These are phyloP conservation scores for Onychomys torridus DNA, from an alignment of 2,797 vertebrate species.

Conservation along the genomic window DNA sequence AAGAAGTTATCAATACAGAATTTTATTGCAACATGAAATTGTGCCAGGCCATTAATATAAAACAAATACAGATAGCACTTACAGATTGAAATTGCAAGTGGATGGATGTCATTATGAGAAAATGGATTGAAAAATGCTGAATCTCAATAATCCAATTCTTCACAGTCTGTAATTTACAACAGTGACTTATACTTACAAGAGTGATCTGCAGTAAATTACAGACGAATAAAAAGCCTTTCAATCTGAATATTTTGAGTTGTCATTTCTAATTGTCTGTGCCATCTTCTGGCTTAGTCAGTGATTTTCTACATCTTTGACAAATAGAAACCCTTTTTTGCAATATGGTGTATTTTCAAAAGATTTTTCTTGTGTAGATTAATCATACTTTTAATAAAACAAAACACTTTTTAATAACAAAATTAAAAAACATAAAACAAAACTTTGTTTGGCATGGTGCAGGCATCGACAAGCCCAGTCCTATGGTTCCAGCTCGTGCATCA, in stretches of 20 bases:
- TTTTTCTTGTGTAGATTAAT: neutral
- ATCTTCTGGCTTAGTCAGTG: neutral
- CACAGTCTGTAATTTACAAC: constrained; percentile 57
- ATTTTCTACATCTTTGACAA: neutral
- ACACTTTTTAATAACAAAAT: neutral
- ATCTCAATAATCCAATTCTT: constrained; percentile 66
- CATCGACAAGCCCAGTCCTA: rapidly evolving
- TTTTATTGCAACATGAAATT: constrained; percentile 68
- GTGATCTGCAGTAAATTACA: constrained; percentile 23
- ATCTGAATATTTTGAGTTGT: constrained; percentile 47
- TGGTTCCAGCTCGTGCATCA: rapidly evolving
- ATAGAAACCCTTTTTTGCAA: neutral
- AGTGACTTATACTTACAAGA: constrained; percentile 45
- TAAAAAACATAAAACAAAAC: neutral
- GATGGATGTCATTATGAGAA: constrained; percentile 75
- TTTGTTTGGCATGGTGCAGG: neutral
- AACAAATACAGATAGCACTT: constrained; percentile 75
- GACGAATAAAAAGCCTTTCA: neutral
- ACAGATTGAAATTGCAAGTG: constrained; percentile 75
- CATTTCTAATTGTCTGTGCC: neutral
- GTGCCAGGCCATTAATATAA: constrained; percentile 76
- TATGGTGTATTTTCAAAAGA: neutral
- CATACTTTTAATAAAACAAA: neutral
- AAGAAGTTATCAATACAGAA: constrained; percentile 75
- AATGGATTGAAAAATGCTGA: constrained; percentile 73